Evolutionary conservation across 2,888 invertebrate genomes (phyloP).

Genomic region (Brachyopa scutellaris): DNA sequence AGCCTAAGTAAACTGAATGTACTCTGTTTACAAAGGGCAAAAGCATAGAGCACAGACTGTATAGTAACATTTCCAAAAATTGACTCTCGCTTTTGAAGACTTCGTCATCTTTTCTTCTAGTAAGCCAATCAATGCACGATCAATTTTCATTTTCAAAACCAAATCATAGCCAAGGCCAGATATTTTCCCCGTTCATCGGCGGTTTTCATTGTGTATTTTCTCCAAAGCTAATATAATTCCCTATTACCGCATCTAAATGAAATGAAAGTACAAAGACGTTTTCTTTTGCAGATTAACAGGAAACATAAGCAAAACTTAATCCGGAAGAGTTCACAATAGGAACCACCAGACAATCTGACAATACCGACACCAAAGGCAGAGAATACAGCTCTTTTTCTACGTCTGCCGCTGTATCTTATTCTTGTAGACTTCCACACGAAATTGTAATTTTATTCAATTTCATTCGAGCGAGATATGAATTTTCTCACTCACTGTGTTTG

Average conservation of each 20-base stretch:
- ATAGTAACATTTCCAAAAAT: too few relatives aligned
- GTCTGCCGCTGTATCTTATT: not conserved
- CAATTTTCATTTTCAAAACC: too few relatives aligned
- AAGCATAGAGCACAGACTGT: too few relatives aligned
- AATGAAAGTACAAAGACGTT: conserved; percentile 17
- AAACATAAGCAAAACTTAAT: conserved; percentile 65
- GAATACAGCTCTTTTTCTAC: not conserved
- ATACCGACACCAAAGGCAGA: too few relatives aligned
- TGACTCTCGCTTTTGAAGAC: too few relatives aligned
- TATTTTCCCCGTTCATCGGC: not conserved
- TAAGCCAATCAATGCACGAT: too few relatives aligned
- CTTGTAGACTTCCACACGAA: conserved; percentile 13
- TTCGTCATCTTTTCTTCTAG: too few relatives aligned
- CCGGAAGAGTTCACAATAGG: conserved; percentile 64
- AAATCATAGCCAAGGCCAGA: too few relatives aligned
- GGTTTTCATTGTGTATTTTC: too few relatives aligned
- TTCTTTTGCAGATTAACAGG: conserved; percentile 46
- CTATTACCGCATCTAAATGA: not conserved
- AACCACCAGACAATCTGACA: conserved; percentile 22
- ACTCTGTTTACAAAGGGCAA: too few relatives aligned
- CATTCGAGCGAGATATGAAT: conserved; percentile 38
- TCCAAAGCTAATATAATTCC: conserved; percentile 3
- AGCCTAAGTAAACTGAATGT: too few relatives aligned
- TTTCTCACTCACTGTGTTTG: conserved; percentile 27
- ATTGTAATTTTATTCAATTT: conserved; percentile 63